Conservation (phyloP, 2,888 invertebrate species). For the Griposia aprilina region DNA sequence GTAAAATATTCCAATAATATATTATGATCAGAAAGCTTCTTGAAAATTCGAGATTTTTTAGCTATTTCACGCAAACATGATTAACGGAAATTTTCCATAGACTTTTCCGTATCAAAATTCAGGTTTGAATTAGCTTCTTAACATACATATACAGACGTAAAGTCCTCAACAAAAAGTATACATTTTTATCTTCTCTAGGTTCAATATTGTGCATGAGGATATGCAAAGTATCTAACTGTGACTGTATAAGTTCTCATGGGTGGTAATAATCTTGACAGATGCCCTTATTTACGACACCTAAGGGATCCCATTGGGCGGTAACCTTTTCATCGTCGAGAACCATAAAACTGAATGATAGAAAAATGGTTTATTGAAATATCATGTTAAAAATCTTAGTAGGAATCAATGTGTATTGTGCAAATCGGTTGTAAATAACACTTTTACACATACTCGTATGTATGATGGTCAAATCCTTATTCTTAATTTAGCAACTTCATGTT, state of each 20-base stretch:
- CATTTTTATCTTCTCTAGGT: too few species aligned
- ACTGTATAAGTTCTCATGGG: not conserved
- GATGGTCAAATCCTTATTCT: not conserved
- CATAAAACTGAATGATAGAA: not conserved
- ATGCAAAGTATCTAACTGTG: not conserved
- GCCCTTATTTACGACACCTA: constrained; percentile 12
- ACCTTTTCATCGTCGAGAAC: not conserved
- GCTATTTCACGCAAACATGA: too few species aligned
- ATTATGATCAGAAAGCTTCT: too few species aligned
- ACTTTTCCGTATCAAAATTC: too few species aligned
- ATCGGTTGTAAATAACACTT: not conserved
- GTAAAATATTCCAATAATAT: too few species aligned
- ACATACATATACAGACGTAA: too few species aligned
- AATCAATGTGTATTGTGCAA: not conserved
- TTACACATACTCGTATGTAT: not conserved
- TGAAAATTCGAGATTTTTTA: too few species aligned
- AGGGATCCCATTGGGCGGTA: constrained; percentile 5
- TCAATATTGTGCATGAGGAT: not conserved
- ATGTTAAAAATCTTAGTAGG: not conserved
- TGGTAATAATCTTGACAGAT: constrained; percentile 33
- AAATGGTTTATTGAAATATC: not conserved
- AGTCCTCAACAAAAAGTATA: too few species aligned
- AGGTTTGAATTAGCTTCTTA: too few species aligned
- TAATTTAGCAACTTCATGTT: not conserved
- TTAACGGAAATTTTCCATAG: too few species aligned